phyloP scores from a whole-genome alignment of 2,888 invertebrate species.

The Mechanitis messenoides region DNA sequence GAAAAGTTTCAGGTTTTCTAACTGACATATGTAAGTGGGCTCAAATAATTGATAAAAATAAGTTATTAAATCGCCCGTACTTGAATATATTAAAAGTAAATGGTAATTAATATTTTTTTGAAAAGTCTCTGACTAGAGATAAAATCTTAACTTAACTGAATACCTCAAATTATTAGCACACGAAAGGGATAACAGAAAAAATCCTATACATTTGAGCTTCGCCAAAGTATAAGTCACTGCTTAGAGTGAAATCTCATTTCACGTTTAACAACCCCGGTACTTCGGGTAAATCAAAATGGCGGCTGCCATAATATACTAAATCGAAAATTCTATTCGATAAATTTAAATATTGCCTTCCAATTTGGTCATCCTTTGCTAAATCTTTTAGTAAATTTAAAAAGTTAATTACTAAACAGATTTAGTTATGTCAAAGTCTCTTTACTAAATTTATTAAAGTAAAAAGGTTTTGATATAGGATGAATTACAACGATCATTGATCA shows the following conservation, averaged over 20 bases:
- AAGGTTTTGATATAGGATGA: neutral
- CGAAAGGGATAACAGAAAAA: slow-evolving; percentile 56
- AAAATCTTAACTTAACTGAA: slow-evolving; percentile 66
- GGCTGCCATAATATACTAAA: slow-evolving; percentile 25
- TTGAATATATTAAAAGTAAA: slow-evolving; percentile 68
- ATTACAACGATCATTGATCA: slow-evolving; percentile 15
- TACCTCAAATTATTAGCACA: slow-evolving; percentile 66
- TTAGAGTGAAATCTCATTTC: slow-evolving; percentile 68
- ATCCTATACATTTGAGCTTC: slow-evolving; percentile 65
- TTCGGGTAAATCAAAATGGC: slow-evolving; percentile 17
- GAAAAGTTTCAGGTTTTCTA: slow-evolving; percentile 63
- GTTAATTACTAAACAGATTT: neutral
- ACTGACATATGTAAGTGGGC: slow-evolving; percentile 52
- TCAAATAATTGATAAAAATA: slow-evolving; percentile 44
- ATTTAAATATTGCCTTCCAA: slow-evolving; percentile 22
- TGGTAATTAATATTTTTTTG: slow-evolving; percentile 67
- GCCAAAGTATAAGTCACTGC: slow-evolving; percentile 58
- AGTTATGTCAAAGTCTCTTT: neutral
- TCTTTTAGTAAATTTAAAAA: slow-evolving; percentile 19
- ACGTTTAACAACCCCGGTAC: slow-evolving; percentile 35
- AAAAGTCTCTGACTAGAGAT: slow-evolving; percentile 75
- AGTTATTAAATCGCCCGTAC: slow-evolving; percentile 66
- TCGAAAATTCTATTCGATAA: slow-evolving; percentile 33
- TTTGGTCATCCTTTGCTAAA: slow-evolving; percentile 4
- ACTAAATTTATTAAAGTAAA: slow-evolving; percentile 7